These are phyloP conservation scores for Drosophila prostipennis DNA, from an alignment of 2,888 invertebrate genomes.

Conservation along the genomic window DNA sequence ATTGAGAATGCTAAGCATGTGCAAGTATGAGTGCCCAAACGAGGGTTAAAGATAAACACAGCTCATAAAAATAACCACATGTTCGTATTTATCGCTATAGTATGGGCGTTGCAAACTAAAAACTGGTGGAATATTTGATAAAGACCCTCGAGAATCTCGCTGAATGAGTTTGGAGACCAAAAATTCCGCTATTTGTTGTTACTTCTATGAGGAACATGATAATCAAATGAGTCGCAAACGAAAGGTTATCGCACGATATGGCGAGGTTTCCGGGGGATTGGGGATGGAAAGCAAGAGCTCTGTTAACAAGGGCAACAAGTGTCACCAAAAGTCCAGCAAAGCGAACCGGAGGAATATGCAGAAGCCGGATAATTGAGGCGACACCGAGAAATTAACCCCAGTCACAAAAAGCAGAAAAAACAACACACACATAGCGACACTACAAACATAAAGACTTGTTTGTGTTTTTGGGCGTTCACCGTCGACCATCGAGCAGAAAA, in stretches of 20 bases:
- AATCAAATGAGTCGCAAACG: constrained; percentile 9
- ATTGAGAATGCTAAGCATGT: not conserved
- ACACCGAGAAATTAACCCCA: constrained; percentile 43
- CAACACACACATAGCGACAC: constrained; percentile 9
- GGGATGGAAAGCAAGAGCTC: not conserved
- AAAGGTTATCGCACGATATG: constrained; percentile 2
- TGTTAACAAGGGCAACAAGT: constrained; percentile 43
- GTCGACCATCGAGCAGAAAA: constrained; percentile 29
- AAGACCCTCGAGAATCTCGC: constrained; percentile 2
- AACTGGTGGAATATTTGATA: constrained; percentile 8
- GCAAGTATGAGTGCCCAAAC: not conserved
- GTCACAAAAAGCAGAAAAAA: constrained; percentile 13
- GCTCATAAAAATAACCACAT: constrained; percentile 7
- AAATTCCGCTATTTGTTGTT: constrained; percentile 19
- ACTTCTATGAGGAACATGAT: constrained; percentile 30
- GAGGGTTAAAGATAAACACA: constrained; percentile 11
- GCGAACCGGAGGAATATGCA: constrained; percentile 1
- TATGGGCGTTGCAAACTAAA: constrained; percentile 29
- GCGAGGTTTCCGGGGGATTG: not conserved
- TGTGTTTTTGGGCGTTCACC: constrained; percentile 69
- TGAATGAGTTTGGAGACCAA: not conserved
- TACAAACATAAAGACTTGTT: constrained; percentile 43
- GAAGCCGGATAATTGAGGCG: constrained; percentile 31
- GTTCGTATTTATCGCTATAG: not conserved
- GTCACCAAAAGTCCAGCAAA: constrained; percentile 6